phyloP scores from a whole-genome alignment of 2,888 invertebrate species.

The Nomada flava region DNA sequence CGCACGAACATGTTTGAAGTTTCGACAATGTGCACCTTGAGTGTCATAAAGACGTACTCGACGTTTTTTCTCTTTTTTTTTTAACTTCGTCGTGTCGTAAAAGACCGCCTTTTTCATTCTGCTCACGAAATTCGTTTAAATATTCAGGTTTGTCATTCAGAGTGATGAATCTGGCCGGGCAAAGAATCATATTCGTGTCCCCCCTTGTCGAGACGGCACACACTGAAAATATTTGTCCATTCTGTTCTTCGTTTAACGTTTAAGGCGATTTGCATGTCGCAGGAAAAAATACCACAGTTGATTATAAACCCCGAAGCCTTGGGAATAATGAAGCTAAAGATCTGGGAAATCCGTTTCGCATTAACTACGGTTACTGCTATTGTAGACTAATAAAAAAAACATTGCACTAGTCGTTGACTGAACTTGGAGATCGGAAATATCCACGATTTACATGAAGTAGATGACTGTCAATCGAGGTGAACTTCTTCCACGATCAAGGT shows the following conservation, averaged over 20 bases:
- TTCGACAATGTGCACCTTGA: background rate
- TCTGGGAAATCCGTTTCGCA: too few relatives aligned
- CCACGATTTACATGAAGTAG: background rate
- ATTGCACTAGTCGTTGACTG: too few relatives aligned
- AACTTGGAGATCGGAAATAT: background rate
- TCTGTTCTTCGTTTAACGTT: background rate
- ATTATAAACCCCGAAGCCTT: too few relatives aligned
- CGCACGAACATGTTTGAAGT: background rate
- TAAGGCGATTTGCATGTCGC: too few relatives aligned
- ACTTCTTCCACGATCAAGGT: conserved; percentile 48
- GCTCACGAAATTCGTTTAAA: background rate
- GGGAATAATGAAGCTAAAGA: too few relatives aligned
- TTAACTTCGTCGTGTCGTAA: too few relatives aligned
- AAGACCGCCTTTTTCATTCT: too few relatives aligned
- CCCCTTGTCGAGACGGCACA: background rate
- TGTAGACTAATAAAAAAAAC: too few relatives aligned
- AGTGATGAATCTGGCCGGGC: background rate
- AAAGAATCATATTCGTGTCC: too few relatives aligned
- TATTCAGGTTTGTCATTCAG: background rate
- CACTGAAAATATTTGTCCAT: background rate
- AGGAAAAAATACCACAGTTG: too few relatives aligned
- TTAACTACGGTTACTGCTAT: too few relatives aligned
- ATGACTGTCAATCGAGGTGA: conserved; percentile 27
- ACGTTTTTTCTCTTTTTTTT: background rate
- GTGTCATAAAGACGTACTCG: background rate